phyloP scores from a whole-genome alignment of 2,113 vertebrate species.

The Alexandromys fortis region DNA sequence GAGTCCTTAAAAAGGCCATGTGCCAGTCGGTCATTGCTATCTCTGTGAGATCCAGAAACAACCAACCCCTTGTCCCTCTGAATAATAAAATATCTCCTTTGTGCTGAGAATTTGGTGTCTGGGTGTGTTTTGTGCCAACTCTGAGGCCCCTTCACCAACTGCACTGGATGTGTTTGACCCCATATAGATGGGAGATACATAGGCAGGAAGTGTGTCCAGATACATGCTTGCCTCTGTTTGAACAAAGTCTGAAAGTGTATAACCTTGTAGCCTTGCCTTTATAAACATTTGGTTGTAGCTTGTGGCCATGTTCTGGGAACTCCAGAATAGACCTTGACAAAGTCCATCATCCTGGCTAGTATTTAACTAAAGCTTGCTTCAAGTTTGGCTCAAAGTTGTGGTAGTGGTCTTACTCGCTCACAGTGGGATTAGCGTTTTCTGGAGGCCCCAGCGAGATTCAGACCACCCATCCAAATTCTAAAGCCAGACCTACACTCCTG shows the following conservation, averaged over 20 bases:
- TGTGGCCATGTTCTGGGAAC: background rate
- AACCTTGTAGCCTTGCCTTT: background rate
- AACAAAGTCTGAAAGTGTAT: background rate
- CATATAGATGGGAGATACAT: background rate
- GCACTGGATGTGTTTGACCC: background rate
- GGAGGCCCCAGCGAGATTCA: background rate
- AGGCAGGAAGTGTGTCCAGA: background rate
- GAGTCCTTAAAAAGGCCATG: background rate
- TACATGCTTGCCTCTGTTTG: background rate
- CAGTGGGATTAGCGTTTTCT: background rate
- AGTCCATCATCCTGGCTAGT: background rate
- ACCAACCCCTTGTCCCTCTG: background rate
- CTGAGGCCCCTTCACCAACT: background rate
- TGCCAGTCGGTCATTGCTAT: background rate
- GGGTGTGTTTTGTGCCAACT: background rate
- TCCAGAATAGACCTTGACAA: background rate
- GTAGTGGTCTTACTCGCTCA: background rate
- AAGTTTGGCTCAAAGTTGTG: background rate
- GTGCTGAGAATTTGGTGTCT: background rate
- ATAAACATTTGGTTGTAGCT: background rate
- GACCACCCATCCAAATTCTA: background rate
- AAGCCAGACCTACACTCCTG: background rate
- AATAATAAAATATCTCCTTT: background rate
- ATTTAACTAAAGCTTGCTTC: background rate
- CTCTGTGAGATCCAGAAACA: background rate